Percentiles rank a stretch among this genome's conserved stretches.
These are phyloP conservation scores for Macrophya annulata DNA, from an alignment of 2,888 invertebrate species.

Conservation along the genomic window DNA sequence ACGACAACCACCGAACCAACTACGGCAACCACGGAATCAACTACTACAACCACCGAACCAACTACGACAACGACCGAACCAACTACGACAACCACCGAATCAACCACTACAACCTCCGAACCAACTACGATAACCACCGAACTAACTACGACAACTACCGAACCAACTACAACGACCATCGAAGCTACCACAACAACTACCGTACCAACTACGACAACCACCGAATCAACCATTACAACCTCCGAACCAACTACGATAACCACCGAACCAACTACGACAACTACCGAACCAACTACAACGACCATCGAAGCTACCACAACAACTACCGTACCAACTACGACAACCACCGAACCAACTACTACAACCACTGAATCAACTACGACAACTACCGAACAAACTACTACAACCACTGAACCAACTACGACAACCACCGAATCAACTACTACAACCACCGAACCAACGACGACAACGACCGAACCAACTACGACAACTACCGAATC, in stretches of 20 bases:
- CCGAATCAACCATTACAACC: slow-evolving; percentile 18
- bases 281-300: slow-evolving; percentile 2
- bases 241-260: background rate
- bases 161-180: background rate
- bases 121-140: slow-evolving; percentile 13
- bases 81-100: background rate
- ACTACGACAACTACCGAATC: slow-evolving; percentile 3
- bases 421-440: background rate
- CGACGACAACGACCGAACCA: background rate
- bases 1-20: slow-evolving; percentile 32
- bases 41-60: background rate
- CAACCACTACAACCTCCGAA: background rate
- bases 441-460: slow-evolving; percentile 23
- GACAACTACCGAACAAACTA: slow-evolving; percentile 5
- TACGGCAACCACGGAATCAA: slow-evolving; percentile 17
- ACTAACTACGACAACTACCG: background rate
- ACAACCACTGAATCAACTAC: background rate
- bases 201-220: slow-evolving; percentile 32
- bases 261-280: slow-evolving; percentile 24
- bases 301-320: slow-evolving; percentile 3
- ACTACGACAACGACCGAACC: slow-evolving; percentile 20
- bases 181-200: background rate
- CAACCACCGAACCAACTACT: slow-evolving; percentile 1
- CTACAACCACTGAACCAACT: slow-evolving; percentile 20
- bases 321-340: too few species aligned